Percentiles rank a stretch among this genome's conserved stretches.
These are phyloP conservation scores for Leucophenga montana DNA, from an alignment of 2,888 invertebrate species.

Conservation along the genomic window DNA sequence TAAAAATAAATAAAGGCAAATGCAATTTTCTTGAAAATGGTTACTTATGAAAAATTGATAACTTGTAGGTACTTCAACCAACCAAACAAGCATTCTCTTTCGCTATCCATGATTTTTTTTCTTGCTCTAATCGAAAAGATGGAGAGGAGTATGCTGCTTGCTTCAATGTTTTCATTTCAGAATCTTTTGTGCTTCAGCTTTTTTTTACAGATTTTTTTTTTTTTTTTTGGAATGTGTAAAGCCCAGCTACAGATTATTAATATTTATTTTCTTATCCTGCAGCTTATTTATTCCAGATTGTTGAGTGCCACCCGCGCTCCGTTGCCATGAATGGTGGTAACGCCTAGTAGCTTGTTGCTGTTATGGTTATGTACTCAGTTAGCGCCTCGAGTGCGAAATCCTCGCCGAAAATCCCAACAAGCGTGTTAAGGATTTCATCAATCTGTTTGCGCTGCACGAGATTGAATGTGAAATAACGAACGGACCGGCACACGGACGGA, in stretches of 20 bases:
- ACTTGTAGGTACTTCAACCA: conserved; percentile 21
- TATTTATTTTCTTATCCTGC: conserved; percentile 46
- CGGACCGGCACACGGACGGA: too few species aligned
- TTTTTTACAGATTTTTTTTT: not conserved
- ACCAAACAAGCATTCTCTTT: conserved; percentile 16
- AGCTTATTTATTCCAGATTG: not conserved
- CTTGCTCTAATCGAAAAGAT: conserved; percentile 36
- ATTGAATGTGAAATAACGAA: too few species aligned
- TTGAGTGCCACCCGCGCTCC: not conserved
- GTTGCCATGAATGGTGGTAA: not conserved
- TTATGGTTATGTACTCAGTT: not conserved
- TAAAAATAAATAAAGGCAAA: conserved; percentile 51
- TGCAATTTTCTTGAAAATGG: conserved; percentile 61
- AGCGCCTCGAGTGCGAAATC: conserved; percentile 1
- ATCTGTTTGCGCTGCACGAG: conserved; percentile 17
- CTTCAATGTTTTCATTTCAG: too few species aligned
- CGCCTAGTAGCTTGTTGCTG: not conserved
- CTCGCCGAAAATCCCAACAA: not conserved
- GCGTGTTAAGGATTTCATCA: conserved; percentile 17
- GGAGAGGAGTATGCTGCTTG: conserved; percentile 28
- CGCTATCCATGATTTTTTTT: conserved; percentile 12
- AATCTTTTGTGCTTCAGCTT: not conserved
- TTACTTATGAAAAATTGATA: conserved; percentile 62
- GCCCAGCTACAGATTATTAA: conserved; percentile 47
- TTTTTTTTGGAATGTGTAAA: not conserved